phyloP scores from a whole-genome alignment of 2,797 vertebrate genomes.

The Chaetodon trifasciatus region DNA sequence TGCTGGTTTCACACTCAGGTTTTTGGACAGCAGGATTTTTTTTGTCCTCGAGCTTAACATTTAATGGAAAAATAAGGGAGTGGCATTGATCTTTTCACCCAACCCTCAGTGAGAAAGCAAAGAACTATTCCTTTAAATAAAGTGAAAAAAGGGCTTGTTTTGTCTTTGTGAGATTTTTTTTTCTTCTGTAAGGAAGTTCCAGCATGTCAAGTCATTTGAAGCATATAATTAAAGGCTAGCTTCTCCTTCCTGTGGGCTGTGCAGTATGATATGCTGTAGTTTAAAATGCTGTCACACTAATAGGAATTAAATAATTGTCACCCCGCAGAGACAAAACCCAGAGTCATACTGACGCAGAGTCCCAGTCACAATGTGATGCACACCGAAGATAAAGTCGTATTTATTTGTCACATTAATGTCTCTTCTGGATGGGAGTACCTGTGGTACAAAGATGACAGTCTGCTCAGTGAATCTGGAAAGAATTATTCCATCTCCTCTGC shows the following conservation, averaged over 20 bases:
- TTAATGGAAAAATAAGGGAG: background rate
- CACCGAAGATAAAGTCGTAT: too few relatives aligned
- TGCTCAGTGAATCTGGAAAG: accelerated
- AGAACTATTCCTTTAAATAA: background rate
- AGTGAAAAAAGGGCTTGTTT: background rate
- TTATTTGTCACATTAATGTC: slow-evolving; percentile 69
- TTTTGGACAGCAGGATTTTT: background rate
- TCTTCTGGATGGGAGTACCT: slow-evolving; percentile 75
- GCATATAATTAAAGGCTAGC: background rate
- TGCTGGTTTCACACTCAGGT: background rate
- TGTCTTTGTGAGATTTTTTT: background rate
- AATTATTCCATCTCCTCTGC: slow-evolving; percentile 39
- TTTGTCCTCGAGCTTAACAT: too few relatives aligned
- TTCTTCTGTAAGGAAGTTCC: background rate
- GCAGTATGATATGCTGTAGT: background rate
- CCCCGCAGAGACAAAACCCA: slow-evolving; percentile 57
- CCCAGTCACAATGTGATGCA: slow-evolving; percentile 49
- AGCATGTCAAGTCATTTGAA: background rate
- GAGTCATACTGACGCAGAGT: slow-evolving; percentile 34
- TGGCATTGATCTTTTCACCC: background rate
- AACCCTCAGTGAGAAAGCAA: background rate
- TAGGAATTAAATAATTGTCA: background rate
- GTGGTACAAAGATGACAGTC: slow-evolving; percentile 48
- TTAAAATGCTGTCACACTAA: background rate
- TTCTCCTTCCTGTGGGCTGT: background rate